These are phyloP conservation scores for Tipula confusa DNA, from an alignment of 2,888 invertebrate genomes.

Conservation along the genomic window DNA sequence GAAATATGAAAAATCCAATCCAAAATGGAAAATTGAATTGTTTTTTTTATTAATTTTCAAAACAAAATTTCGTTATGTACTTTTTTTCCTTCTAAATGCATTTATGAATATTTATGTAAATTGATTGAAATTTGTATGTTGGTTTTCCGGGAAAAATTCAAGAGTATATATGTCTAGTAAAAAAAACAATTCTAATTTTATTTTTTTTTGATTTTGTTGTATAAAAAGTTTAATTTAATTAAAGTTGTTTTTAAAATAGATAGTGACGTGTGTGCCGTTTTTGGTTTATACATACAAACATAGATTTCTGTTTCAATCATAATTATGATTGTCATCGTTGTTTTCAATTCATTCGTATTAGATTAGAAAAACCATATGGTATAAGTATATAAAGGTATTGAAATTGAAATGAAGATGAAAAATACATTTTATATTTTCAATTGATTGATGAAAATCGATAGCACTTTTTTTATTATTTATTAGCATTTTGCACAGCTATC, in stretches of 20 bases:
- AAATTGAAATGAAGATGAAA: not conserved
- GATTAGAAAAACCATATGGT: not conserved
- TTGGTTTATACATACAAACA: not conserved
- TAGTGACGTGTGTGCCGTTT: not conserved
- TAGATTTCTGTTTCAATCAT: not conserved
- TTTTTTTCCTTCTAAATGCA: not conserved
- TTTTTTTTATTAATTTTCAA: not conserved
- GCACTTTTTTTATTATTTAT: not conserved
- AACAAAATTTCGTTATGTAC: not conserved
- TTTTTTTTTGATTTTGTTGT: not conserved
- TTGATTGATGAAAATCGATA: not conserved
- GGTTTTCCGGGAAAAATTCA: not conserved
- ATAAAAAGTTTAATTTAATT: not conserved
- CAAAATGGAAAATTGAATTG: constrained; percentile 3
- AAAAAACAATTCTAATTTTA: not conserved
- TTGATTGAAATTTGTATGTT: constrained; percentile 14
- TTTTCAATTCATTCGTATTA: not conserved
- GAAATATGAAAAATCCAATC: not conserved
- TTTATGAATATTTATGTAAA: constrained; percentile 15
- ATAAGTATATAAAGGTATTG: not conserved
- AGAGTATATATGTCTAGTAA: not conserved
- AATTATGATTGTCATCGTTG: not conserved
- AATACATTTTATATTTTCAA: not conserved
- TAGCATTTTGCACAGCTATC: not conserved
- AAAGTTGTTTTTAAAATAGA: not conserved